These are phyloP conservation scores for Heteromurus nitidus DNA, from an alignment of 2,888 invertebrate genomes.

Conservation along the genomic window DNA sequence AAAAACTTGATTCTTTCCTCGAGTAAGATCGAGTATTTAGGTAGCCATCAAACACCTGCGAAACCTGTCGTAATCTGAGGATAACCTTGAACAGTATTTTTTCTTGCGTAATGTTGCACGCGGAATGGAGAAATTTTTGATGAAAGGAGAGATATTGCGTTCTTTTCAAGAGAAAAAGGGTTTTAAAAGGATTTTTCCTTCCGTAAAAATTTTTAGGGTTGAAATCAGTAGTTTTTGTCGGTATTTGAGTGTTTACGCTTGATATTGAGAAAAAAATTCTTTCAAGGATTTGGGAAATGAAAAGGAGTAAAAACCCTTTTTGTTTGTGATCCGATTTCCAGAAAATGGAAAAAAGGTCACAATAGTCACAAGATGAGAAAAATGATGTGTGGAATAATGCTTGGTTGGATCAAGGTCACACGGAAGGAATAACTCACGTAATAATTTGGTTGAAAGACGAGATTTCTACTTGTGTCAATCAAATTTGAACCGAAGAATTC, in stretches of 20 bases:
- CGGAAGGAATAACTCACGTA: too few species aligned
- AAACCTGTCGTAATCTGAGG: slow-evolving; percentile 8
- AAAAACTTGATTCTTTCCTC: background rate
- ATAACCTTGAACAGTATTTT: background rate
- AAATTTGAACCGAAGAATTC: too few species aligned
- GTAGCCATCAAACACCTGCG: background rate
- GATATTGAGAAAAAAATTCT: background rate
- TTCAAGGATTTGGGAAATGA: background rate
- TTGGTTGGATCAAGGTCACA: background rate
- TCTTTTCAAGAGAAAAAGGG: background rate
- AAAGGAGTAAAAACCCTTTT: background rate
- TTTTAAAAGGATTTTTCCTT: background rate
- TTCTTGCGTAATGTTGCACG: too few species aligned
- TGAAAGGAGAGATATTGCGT: background rate
- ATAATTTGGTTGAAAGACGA: too few species aligned
- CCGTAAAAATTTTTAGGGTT: background rate
- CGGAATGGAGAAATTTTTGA: too few species aligned
- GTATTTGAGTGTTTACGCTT: background rate
- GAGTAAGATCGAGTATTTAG: background rate
- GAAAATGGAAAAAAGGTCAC: background rate
- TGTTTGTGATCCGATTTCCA: background rate
- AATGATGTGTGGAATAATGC: background rate
- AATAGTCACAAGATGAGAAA: background rate
- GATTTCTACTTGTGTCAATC: too few species aligned
- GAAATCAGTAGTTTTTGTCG: background rate